phyloP scores from a whole-genome alignment of 2,113 vertebrate species.

The Apus apus region DNA sequence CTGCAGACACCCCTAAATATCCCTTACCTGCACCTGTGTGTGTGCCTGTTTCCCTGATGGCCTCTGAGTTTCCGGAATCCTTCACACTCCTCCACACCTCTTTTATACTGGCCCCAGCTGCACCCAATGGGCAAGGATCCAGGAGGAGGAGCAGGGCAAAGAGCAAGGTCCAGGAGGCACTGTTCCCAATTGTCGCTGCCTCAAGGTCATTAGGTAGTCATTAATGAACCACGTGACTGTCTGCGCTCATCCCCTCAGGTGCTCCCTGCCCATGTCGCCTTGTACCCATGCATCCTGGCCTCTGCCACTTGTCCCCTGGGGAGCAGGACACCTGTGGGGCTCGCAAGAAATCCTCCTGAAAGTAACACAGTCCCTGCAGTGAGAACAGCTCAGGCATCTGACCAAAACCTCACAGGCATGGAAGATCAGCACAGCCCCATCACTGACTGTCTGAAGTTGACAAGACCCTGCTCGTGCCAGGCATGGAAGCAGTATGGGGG shows the following conservation, averaged over 20 bases:
- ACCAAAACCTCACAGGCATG: fast-evolving
- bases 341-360: neutral
- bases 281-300: neutral
- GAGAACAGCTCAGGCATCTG: neutral
- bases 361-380: neutral
- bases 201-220: constrained; percentile 53
- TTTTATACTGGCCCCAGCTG: constrained; percentile 38
- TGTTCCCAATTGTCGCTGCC: fast-evolving
- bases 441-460: neutral
- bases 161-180: constrained; percentile 28
- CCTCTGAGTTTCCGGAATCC: neutral
- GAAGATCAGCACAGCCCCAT: neutral
- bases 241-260: fast-evolving
- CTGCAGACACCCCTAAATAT: neutral
- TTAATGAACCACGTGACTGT: neutral
- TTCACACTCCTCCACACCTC: neutral
- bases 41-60: neutral
- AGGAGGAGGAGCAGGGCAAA: constrained; percentile 33
- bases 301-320: neutral
- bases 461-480: neutral
- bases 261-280: neutral
- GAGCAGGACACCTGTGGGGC: neutral
- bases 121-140: constrained; percentile 16
- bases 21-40: neutral
- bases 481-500: neutral